Evolutionary conservation across 2,113 vertebrate genomes (phyloP), one percentile per base, ranked within the genome.

Genomic region (Columba janthina): DNA sequence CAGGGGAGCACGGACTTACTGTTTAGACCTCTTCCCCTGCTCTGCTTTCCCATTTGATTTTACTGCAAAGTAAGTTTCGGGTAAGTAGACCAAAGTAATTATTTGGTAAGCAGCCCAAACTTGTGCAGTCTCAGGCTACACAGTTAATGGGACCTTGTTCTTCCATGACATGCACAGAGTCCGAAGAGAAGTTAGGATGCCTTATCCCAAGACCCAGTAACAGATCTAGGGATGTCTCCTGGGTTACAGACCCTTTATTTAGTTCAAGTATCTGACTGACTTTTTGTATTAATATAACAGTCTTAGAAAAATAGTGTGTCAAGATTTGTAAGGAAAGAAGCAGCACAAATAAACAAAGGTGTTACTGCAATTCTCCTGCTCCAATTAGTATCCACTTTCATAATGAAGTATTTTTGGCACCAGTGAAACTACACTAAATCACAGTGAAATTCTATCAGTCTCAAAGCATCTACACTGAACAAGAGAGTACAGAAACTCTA

Each of bases 291-390:
- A 46, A 2, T 53, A 11, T 13, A 58, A 38, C 10, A 85, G 29
- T 31, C 53, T 62, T 51, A 71, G 51, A 54, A 89, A 87, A 69
- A 8, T 6, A 57, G 25, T 16, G 12, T 85, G 64, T n/a, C 83
- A 57, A 78, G 75, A 89, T 6, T 61, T 66, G 22, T 25, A 79
- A 87, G 71, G 40, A 66, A 82, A 89, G 75, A 40, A 48, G 50
- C 67, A 71, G 8, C 0, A 0, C 34, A 57, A 69, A 85, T 0
- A 1, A 83, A 51, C 17, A 64, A 72, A 73, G 8, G 11, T 79
- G 67, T 71, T 46, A 48, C 21, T 72, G 82, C 36, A 51, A 2
- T 70, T 72, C 2, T 65, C 10, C 46, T 79, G 62, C 25, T 66
- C 29, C n/a, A 58, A 15, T 26, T 70, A 54, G 25, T 50, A 51